These are phyloP conservation scores for Halocynthia aurantium DNA, from an alignment of 23 tunicate genomes.

Conservation along the genomic window DNA sequence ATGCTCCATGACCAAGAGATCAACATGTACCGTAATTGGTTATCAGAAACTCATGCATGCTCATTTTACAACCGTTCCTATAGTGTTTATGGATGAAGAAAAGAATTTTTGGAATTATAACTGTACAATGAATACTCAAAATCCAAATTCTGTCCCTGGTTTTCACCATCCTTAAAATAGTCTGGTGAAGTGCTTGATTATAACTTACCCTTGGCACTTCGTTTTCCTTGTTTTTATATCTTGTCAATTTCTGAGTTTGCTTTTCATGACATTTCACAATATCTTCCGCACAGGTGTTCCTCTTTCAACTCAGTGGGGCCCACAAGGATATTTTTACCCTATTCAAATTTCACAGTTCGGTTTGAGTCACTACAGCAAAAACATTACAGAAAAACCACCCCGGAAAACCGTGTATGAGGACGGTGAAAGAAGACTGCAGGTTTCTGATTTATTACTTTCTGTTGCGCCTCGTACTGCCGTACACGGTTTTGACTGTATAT, in stretches of 20 bases:
- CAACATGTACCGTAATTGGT: no score
- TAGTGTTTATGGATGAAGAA: no score
- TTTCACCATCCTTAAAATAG: not conserved
- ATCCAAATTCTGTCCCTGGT: not conserved
- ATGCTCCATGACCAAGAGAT: no score
- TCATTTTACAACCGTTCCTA: no score
- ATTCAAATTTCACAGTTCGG: slow-evolving; percentile 97
- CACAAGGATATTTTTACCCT: slow-evolving; percentile 85
- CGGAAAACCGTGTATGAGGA: slow-evolving; percentile 49
- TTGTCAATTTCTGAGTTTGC: not conserved
- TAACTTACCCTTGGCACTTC: no score
- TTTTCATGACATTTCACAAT: not conserved
- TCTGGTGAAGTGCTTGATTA: no score
- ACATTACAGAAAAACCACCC: slow-evolving; percentile 53
- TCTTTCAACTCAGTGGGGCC: slow-evolving; percentile 88
- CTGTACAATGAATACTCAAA: no score
- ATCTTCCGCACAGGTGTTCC: slow-evolving; percentile 62
- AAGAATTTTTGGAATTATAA: no score
- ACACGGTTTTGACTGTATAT: no score
- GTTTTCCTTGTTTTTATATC: no score
- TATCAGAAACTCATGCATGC: no score
- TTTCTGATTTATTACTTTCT: not conserved
- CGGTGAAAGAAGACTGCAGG: slow-evolving; percentile 43
- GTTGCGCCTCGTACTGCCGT: no score
- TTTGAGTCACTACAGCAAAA: slow-evolving; percentile 75